Evolutionary conservation across 2,888 invertebrate genomes (phyloP).

Genomic region (Leptinotarsa rubiginosa): DNA sequence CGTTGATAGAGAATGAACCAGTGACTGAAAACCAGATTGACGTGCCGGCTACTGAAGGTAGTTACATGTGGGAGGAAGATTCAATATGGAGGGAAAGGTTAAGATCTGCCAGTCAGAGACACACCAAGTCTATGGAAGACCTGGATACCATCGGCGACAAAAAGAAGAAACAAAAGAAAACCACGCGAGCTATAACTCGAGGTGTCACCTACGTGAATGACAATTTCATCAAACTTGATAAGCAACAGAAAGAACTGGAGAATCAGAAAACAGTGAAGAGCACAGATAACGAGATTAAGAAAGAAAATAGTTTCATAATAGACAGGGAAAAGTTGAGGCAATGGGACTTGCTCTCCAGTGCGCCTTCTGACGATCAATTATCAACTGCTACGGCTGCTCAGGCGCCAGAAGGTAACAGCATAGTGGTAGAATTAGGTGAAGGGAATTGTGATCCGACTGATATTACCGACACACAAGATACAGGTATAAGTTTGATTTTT

Average conservation of each 20-base stretch:
- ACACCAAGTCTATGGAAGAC: conserved; percentile 86
- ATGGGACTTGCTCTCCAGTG: conserved; percentile 91
- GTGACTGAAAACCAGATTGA: conserved; percentile 24
- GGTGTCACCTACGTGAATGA: conserved; percentile 86
- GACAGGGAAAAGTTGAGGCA: conserved; percentile 88
- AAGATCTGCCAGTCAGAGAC: conserved; percentile 81
- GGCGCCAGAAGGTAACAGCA: conserved; percentile 57
- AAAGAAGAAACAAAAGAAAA: conserved; percentile 57
- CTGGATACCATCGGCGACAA: conserved; percentile 71
- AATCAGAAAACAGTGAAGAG: conserved; percentile 69
- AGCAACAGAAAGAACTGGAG: conserved; percentile 57
- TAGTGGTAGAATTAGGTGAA: conserved; percentile 60
- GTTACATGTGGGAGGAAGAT: conserved; percentile 87
- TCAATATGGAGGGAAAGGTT: conserved; percentile 84
- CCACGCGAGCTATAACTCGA: conserved; percentile 69
- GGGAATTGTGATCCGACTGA: conserved; percentile 56
- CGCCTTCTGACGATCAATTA: conserved; percentile 62
- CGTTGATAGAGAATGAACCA: conserved; percentile 41
- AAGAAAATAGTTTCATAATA: conserved; percentile 67
- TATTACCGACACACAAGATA: conserved; percentile 56
- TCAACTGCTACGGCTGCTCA: conserved; percentile 52
- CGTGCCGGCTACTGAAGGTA: conserved; percentile 67
- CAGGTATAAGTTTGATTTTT: conserved; percentile 60
- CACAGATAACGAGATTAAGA: conserved; percentile 60
- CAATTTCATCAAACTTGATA: conserved; percentile 68